phyloP scores from a whole-genome alignment of 2,888 invertebrate species.

The Conomelus anceps region DNA sequence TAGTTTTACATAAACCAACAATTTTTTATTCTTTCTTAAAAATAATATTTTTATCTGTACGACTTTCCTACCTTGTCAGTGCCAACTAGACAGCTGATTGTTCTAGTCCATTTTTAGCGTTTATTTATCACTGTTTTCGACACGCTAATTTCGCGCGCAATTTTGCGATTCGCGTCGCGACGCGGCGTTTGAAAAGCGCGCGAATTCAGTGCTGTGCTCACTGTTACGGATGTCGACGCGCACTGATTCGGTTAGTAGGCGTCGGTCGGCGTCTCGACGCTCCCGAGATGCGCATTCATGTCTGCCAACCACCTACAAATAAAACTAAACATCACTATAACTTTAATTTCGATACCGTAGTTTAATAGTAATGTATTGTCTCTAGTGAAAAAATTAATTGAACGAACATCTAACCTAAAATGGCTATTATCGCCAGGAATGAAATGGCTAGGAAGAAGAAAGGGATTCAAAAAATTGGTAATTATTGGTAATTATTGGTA shows the following conservation, averaged over 20 bases:
- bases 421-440: too few species aligned
- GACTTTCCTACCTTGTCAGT: background rate
- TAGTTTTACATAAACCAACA: too few species aligned
- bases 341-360: too few species aligned
- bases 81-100: background rate
- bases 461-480: too few species aligned
- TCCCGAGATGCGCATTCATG: background rate
- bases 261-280: background rate
- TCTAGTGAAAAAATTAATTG: too few species aligned
- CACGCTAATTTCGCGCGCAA: background rate
- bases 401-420: too few species aligned
- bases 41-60: too few species aligned
- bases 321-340: background rate
- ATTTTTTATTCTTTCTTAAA: too few species aligned
- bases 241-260: background rate
- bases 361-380: too few species aligned
- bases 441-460: too few species aligned
- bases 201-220: background rate
- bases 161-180: background rate
- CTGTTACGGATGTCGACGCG: background rate
- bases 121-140: background rate
- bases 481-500: too few species aligned
- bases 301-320: background rate
- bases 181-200: too few species aligned
- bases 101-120: background rate